Base-by-base conservation (phyloP, 2,113 vertebrate genomes). In the Genyomyrus donnyi region DNA sequence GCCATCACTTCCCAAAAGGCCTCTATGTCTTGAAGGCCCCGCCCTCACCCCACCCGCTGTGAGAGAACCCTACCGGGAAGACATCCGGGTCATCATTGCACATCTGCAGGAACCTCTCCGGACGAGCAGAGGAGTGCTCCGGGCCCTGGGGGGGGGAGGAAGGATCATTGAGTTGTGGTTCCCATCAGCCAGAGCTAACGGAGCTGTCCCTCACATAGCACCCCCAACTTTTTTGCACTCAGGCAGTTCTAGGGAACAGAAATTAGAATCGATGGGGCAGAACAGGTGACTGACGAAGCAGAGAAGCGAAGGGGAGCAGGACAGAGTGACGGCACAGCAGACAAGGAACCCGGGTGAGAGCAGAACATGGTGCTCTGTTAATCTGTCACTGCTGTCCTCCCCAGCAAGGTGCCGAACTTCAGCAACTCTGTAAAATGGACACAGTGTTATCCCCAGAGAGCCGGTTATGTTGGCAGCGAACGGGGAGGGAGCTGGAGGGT, bases 81-180 rank as follows among this genome's bases (percentile, higher is more conserved):
- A 98, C 96, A 0, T 99, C 98, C 0, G 98, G 97, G 92, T 99
- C 98, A 0, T 99, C 98, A 0, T 99, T 99, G 94, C 98, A 99
- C 98, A 99, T 99, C 96, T 99, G 98, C 87, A 99, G 94, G 95
- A 99, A 99, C 5, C 98, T 94, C 92, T 99, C 98, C 0, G 98
- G 98, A 90, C 98, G 97, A 90, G 98, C 98, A 0, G 98, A 99
- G 35, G 98, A 99, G 92, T 99, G 98, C 89, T 99, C 98, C 0
- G 98, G 98, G 91, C 98, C 98, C 98, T 99, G 92, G n/a, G 70
- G 48, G 87, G 13, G 13, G 58, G n/a, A 52, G 42, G 49, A 13
- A 77, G 17, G 2, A 89, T 70, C 42, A 70, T 4, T 31, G 62
- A 45, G 17, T 24, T 19, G 53, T n/a, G 3, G 74, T 85, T 87